These are phyloP conservation scores for Lutraria rhynchaena DNA, from an alignment of 1,140 invertebrate species.

Conservation along the genomic window DNA sequence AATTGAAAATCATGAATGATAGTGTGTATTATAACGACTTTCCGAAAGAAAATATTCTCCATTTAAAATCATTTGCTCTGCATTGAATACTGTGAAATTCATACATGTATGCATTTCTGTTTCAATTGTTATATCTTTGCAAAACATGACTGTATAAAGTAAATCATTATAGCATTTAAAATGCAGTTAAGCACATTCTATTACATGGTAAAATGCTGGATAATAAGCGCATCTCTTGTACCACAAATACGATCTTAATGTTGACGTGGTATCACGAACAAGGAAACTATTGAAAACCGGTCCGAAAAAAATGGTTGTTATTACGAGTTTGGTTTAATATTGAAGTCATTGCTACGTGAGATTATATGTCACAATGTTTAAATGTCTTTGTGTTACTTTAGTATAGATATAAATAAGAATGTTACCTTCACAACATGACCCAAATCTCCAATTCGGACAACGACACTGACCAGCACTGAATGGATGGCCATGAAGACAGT, in stretches of 20 bases:
- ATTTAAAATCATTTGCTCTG: no score
- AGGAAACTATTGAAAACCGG: not conserved
- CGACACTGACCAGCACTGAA: not conserved
- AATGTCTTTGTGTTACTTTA: not conserved
- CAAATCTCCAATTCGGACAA: not conserved
- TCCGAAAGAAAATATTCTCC: not conserved
- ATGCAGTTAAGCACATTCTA: no score
- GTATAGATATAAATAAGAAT: not conserved
- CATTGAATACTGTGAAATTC: no score
- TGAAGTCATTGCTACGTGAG: not conserved
- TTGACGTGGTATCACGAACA: not conserved
- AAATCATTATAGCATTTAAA: no score
- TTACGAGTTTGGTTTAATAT: not conserved
- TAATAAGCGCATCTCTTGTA: no score
- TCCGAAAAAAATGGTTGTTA: not conserved
- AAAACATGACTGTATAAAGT: no score
- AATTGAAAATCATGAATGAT: not conserved
- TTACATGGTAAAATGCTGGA: no score
- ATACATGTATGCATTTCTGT: no score
- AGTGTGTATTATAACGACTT: not conserved
- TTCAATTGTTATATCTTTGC: no score
- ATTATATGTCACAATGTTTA: not conserved
- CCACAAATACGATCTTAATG: no score
- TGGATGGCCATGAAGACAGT: not conserved
- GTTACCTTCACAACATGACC: constrained; percentile 11